Conservation (phyloP, 2,888 invertebrate species). For the Leucophenga montana region DNA sequence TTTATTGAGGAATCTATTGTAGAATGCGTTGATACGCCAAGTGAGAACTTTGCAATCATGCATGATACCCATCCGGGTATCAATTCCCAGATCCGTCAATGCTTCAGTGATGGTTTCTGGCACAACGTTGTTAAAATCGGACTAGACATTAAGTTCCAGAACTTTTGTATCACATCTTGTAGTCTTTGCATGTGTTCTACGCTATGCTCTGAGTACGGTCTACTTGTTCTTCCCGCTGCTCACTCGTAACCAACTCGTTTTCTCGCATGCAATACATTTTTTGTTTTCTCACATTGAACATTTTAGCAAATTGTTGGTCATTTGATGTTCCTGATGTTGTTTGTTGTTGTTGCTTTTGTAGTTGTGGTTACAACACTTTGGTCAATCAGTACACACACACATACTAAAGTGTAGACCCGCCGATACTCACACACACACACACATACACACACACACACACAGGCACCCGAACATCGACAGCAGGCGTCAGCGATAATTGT, state of each 20-base stretch:
- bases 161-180: too few species aligned
- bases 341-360: conserved; percentile 30
- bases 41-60: too few species aligned
- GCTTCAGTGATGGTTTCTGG: too few species aligned
- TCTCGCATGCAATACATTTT: conserved; percentile 31
- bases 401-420: background rate
- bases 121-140: too few species aligned
- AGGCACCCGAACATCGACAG: conserved; percentile 14
- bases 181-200: too few species aligned
- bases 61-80: too few species aligned
- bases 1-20: too few species aligned
- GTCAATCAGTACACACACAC: conserved; percentile 33
- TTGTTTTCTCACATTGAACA: conserved; percentile 41
- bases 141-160: too few species aligned
- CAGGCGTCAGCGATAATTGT: conserved; percentile 59
- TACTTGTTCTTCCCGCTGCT: conserved; percentile 5
- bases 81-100: too few species aligned
- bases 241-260: too few species aligned
- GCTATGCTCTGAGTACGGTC: background rate
- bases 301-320: conserved; percentile 54
- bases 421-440: conserved; percentile 9
- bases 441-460: conserved; percentile 31
- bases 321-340: conserved; percentile 15
- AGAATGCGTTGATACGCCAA: too few species aligned
- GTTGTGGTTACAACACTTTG: conserved; percentile 18